Conservation (phyloP, 1,140 invertebrate species). For the Drosophila ficusphila region DNA sequence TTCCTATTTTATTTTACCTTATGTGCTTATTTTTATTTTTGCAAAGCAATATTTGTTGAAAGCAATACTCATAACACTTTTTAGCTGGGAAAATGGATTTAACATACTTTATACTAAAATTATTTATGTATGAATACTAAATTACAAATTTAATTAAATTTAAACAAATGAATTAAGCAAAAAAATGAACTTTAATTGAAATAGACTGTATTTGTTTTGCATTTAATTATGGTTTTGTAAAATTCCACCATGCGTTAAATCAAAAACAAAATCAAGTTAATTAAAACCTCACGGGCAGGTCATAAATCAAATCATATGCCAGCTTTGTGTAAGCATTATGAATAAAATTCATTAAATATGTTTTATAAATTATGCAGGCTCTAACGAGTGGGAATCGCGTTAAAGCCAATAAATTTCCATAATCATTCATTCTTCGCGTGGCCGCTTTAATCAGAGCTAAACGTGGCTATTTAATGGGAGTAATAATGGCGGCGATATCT, state of each 20-base stretch:
- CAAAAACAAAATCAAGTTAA: slow-evolving; percentile 24
- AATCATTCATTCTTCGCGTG: not conserved
- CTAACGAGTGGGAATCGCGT: not conserved
- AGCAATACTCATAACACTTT: too few species aligned
- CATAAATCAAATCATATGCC: slow-evolving; percentile 34
- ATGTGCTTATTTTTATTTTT: too few species aligned
- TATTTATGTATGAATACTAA: not conserved
- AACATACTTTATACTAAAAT: not conserved
- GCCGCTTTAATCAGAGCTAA: slow-evolving; percentile 45
- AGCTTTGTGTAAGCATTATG: not conserved
- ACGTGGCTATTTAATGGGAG: slow-evolving; percentile 13
- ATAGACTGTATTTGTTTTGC: slow-evolving; percentile 5
- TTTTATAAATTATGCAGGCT: slow-evolving; percentile 18
- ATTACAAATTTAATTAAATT: slow-evolving; percentile 5
- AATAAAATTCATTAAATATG: slow-evolving; percentile 39
- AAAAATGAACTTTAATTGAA: not conserved
- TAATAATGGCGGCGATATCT: slow-evolving; percentile 10
- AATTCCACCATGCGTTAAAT: slow-evolving; percentile 17
- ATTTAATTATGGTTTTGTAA: slow-evolving; percentile 34
- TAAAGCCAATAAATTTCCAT: not conserved
- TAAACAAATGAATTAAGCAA: not conserved
- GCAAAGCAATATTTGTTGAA: too few species aligned
- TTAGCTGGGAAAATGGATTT: too few species aligned
- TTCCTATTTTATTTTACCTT: not conserved
- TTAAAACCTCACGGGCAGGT: slow-evolving; percentile 10